Base-by-base conservation (phyloP, 92 coral and sea anemone species). In the Parazoanthus darwini region DNA sequence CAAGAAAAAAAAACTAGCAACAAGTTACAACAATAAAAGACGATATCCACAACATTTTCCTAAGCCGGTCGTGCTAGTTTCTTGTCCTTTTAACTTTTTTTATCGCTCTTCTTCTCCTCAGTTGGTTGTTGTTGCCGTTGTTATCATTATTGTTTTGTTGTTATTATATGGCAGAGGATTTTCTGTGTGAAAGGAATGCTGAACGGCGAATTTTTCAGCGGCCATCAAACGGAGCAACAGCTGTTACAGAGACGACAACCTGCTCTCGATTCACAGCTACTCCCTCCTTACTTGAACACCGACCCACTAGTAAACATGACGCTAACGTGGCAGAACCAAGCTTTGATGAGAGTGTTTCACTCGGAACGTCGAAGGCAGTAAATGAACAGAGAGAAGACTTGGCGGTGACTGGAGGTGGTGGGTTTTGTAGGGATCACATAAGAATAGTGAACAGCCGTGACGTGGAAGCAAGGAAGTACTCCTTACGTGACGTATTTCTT, bases 401-500 rank as follows among this genome's bases (percentile, higher is more conserved):
- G 11, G 89, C 23, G 39, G 89, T 33, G 39, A 65, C 42, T 39
- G 4, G 46, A 22, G 38, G 70, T 26, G 22, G 88, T n/a, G 85
- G 82, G 35, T 38, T 91, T 38, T 46, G 65, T 26, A 92, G 89
- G 78, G 71, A 87, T 43, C 88, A 85, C 39, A 89, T 92, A 18
- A 86, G 89, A 51, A 81, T 82, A 36, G 91, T 91, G 42, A 78
- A 89, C 8, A 88, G 77, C 18, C 88, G 77, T 59, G 93, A 89
- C 65, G 88, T 90, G 74, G 82, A 88, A 20, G 77, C 46, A 26
- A 91, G 86, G 43, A 90, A 80, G 50, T 90, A 90, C 78, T 74
- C 84, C n/a, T 86, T 92, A 80, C 86, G 88, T 78, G 96, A 95
- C 81, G 90, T 95, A 50, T 90, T 95, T 37, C 90, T 95, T n/a